Evolutionary conservation across 2,797 vertebrate genomes (phyloP), one percentile per base, ranked within the genome.

Genomic region (Gallinago solitaria): DNA sequence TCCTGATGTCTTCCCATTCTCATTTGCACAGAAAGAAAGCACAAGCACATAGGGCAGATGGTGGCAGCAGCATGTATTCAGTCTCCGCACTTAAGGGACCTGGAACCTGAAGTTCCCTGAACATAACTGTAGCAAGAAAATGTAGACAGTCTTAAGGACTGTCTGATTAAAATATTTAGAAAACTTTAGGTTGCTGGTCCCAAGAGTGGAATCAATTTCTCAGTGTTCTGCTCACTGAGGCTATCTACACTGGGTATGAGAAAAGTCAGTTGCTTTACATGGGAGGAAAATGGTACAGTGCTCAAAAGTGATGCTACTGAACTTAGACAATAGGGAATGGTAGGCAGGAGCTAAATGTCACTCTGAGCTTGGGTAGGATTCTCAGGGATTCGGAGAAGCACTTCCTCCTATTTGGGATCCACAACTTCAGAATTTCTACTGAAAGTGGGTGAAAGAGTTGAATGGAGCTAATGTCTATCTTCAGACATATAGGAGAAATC

Each of bases 91-190:
- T 89, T 73, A 83, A 33, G 45, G 8, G 20, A 68, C 16, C 9
- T 45, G 39, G 21, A 83, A 85, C 19, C 24, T 48, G 10, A 74
- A 82, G 30, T 69, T 79, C 32, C 47, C 27, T 47, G 27, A 63
- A 56, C 13, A 28, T 67, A 90, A 69, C 33, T 14, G 15, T 18
- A 83, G 47, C 11, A 24, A 84, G 43, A 87, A 84, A 87, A 73
- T 51, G 3, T n/a, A 79, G 41, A 37, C 17, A 54, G 4, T 39
- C 21, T 43, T 61, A 59, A 39, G 21, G 70, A 41, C 19, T 70
- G n/a, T n/a, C n/a, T n/a, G n/a, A n/a, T n/a, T n/a, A 54, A 87
- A 91, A 92, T 63, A 88, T 70, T 88, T 65, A 79, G 30, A 79
- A 89, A 89, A 73, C 27, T 3, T 61, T 35, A 33, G 3, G 5